Evolutionary conservation across 2,797 vertebrate species (phyloP).

Genomic region (Helicolenus hilgendorfi): DNA sequence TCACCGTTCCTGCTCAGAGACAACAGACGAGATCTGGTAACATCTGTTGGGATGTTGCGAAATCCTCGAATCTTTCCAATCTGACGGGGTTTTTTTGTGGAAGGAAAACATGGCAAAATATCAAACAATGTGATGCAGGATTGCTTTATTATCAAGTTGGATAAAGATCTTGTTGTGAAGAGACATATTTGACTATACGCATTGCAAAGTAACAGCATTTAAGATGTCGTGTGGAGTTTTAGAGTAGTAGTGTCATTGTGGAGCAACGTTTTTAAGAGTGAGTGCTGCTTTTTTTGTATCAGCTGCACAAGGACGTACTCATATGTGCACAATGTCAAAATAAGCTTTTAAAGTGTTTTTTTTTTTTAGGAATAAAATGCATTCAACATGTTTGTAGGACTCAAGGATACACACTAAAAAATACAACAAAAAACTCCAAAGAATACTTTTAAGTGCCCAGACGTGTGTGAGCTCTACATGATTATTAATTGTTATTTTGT

Average conservation of each 20-base stretch:
- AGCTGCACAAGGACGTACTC: background rate
- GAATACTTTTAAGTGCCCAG: background rate
- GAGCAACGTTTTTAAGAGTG: background rate
- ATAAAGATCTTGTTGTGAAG: background rate
- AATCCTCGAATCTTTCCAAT: slow-evolving; percentile 38
- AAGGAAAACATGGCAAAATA: slow-evolving; percentile 4
- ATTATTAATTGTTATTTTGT: background rate
- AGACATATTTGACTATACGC: background rate
- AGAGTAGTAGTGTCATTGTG: background rate
- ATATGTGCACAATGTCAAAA: background rate
- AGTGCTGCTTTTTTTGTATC: background rate
- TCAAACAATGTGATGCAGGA: background rate
- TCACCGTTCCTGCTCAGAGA: slow-evolving; percentile 28
- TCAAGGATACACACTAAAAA: background rate
- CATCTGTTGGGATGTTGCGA: slow-evolving; percentile 31
- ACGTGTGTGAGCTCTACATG: background rate
- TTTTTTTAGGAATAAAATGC: background rate
- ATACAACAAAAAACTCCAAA: background rate
- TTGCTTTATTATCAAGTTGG: slow-evolving; percentile 15
- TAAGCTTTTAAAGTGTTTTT: background rate
- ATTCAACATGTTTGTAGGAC: background rate
- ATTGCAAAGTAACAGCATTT: background rate
- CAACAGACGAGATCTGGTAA: slow-evolving; percentile 31
- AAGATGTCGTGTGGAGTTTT: background rate
- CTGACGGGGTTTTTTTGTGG: background rate